Conservation (phyloP, 2,888 invertebrate species). For the Cephus pygmeus region DNA sequence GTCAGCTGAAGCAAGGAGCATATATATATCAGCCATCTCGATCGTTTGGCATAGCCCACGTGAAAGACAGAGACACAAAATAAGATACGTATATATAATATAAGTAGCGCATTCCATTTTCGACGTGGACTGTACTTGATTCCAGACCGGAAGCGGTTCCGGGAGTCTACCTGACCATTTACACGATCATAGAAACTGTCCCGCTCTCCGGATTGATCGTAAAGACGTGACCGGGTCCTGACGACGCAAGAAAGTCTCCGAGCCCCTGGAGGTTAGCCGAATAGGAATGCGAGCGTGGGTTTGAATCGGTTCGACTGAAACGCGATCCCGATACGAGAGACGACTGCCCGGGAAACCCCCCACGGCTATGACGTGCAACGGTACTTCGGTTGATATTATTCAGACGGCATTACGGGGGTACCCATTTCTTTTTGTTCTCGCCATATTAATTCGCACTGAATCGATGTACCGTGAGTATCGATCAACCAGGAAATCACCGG, state of each 20-base stretch:
- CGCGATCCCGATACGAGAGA: conserved; percentile 40
- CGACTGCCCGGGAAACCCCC: conserved; percentile 4
- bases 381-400: conserved; percentile 2
- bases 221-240: neutral
- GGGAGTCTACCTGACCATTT: neutral
- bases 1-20: neutral
- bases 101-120: neutral
- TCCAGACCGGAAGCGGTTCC: neutral
- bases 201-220: neutral
- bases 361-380: conserved; percentile 2
- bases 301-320: conserved; percentile 35
- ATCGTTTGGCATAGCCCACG: neutral
- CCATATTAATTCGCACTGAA: neutral
- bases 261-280: conserved; percentile 14
- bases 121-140: neutral
- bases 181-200: neutral
- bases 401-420: neutral
- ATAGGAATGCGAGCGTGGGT: conserved; percentile 47
- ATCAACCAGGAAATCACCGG: neutral
- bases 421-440: neutral
- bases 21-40: neutral
- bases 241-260: neutral
- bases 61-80: neutral
- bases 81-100: neutral
- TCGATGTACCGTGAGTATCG: neutral